Conservation (phyloP, 2,888 invertebrate species). For the Anoplius nigerrimus region DNA sequence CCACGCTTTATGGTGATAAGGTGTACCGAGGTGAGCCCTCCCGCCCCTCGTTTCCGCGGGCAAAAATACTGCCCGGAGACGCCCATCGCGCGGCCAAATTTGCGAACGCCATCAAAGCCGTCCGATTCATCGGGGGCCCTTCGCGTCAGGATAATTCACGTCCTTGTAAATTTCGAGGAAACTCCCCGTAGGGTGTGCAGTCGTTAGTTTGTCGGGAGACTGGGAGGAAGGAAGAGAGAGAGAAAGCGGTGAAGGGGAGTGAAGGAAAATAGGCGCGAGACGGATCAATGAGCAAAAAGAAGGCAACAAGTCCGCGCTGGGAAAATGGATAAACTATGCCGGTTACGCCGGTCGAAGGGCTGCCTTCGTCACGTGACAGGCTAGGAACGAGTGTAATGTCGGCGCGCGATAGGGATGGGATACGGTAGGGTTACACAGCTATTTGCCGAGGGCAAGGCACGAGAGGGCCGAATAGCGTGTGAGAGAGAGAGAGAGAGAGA, state of each 20-base stretch:
- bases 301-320: conserved; percentile 31
- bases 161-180: too few species aligned
- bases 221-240: too few species aligned
- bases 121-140: too few species aligned
- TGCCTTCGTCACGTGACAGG: conserved; percentile 52
- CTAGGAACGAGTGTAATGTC: conserved; percentile 42
- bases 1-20: neutral
- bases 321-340: conserved; percentile 52
- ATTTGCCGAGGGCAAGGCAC: conserved; percentile 66
- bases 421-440: conserved; percentile 67
- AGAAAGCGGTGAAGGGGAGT: too few species aligned
- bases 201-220: too few species aligned
- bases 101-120: too few species aligned
- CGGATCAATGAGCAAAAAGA: conserved; percentile 16
- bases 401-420: conserved; percentile 50
- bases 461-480: conserved; percentile 27
- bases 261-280: too few species aligned
- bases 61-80: conserved; percentile 9
- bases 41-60: neutral
- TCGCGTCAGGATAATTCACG: too few species aligned
- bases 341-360: conserved; percentile 42
- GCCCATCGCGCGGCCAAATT: conserved; percentile 21
- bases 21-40: neutral
- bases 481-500: conserved; percentile 25
- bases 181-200: too few species aligned